Percentiles rank a stretch among this genome's conserved stretches.
These are phyloP conservation scores for Ephydatia muelleri DNA, from an alignment of 37 sponge, comb jelly and placozoan species.

Conservation along the genomic window DNA sequence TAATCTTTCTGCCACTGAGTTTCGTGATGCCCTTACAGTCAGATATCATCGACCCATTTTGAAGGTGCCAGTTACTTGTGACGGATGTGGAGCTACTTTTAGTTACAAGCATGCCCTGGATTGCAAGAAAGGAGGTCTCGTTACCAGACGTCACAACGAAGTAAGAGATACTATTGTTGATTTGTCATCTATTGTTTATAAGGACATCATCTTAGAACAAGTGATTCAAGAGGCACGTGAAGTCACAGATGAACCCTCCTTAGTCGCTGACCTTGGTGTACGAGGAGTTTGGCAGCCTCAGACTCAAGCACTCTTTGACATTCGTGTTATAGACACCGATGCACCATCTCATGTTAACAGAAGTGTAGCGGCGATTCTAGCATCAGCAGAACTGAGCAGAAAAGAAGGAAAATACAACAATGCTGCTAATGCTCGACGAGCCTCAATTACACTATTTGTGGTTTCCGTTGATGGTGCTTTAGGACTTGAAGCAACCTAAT, in stretches of 20 bases:
- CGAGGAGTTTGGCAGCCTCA: constrained; percentile 53
- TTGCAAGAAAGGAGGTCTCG: constrained; percentile 40
- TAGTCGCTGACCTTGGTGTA: constrained; percentile 50
- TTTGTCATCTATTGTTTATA: constrained; percentile 31
- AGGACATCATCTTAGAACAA: constrained; percentile 35
- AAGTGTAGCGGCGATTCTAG: constrained; percentile 7
- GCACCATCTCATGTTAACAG: constrained; percentile 6
- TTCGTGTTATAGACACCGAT: constrained; percentile 56
- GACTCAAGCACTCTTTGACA: constrained; percentile 51
- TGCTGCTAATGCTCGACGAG: constrained; percentile 21
- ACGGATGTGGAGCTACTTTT: constrained; percentile 34
- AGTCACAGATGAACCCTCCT: neutral
- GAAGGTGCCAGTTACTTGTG: constrained; percentile 23
- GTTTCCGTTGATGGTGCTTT: constrained; percentile 46
- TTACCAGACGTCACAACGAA: constrained; percentile 38
- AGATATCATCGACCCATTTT: constrained; percentile 10
- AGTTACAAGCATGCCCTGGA: constrained; percentile 32
- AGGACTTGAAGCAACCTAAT: constrained; percentile 22
- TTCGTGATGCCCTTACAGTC: constrained; percentile 46
- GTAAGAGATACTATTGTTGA: constrained; percentile 48
- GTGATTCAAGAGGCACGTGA: constrained; percentile 32
- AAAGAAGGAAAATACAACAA: neutral
- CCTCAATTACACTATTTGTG: constrained; percentile 38
- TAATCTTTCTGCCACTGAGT: constrained; percentile 25
- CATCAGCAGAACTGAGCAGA: constrained; percentile 28